Percentiles rank a stretch among this genome's conserved stretches.
Evolutionary conservation across 2,113 vertebrate genomes (phyloP).

Genomic region (Heterotilapia buettikoferi): DNA sequence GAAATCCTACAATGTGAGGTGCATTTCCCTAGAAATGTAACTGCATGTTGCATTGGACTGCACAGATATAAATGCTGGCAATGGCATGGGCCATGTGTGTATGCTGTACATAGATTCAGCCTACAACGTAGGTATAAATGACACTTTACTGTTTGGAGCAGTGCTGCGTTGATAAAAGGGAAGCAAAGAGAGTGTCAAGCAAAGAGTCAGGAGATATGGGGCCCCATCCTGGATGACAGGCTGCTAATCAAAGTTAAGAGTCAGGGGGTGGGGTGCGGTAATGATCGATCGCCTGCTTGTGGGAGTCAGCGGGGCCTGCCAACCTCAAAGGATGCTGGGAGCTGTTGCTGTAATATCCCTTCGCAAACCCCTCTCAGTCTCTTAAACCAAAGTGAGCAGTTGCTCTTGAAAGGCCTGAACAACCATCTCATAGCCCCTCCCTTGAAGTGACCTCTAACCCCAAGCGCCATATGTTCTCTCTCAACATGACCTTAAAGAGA

Average conservation of each 20-base stretch:
- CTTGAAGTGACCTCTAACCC: constrained; percentile 20
- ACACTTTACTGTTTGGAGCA: not conserved
- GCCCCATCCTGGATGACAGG: not conserved
- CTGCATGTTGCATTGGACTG: not conserved
- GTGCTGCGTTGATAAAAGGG: not conserved
- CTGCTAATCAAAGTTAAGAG: not conserved
- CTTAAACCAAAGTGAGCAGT: not conserved
- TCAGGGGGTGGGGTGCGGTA: not conserved
- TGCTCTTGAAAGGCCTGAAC: not conserved
- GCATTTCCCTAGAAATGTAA: not conserved
- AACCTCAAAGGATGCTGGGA: not conserved
- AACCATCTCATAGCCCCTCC: not conserved
- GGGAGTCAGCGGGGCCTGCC: not conserved
- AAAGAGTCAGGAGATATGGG: not conserved
- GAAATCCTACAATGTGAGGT: not conserved
- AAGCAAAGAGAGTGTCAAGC: not conserved
- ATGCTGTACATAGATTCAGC: not conserved
- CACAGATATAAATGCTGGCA: not conserved
- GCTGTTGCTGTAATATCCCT: not conserved
- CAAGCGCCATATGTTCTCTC: constrained; percentile 29
- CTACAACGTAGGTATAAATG: not conserved
- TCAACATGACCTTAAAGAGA: not conserved
- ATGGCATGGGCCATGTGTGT: not conserved
- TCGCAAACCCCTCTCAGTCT: not conserved
- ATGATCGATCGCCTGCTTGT: not conserved